These are phyloP conservation scores for Pterois miles DNA, from an alignment of 2,797 vertebrate species.

Conservation along the genomic window DNA sequence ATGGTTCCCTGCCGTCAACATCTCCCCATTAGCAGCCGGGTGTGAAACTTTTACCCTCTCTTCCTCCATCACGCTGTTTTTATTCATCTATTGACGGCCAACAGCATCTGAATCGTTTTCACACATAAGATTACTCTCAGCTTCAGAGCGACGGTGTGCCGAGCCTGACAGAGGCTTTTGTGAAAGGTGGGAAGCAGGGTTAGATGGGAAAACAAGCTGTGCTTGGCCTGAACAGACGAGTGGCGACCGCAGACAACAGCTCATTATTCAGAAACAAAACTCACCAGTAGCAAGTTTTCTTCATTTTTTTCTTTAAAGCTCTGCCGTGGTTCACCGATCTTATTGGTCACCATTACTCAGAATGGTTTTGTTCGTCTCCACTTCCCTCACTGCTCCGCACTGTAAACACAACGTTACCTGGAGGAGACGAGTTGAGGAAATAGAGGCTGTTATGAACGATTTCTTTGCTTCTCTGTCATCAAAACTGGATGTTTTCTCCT, in stretches of 20 bases:
- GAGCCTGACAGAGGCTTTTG: slow-evolving; percentile 16
- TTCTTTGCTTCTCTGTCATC: background rate
- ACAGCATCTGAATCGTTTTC: slow-evolving; percentile 23
- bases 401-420: background rate
- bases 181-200: slow-evolving; percentile 5
- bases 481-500: background rate
- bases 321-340: background rate
- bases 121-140: slow-evolving; percentile 36
- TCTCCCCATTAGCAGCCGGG: slow-evolving; percentile 33
- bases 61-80: slow-evolving; percentile 14
- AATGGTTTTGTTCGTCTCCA: background rate
- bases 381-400: background rate
- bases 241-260: background rate
- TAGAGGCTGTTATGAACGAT: background rate
- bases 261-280: slow-evolving; percentile 24
- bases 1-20: slow-evolving; percentile 19
- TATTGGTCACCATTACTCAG: background rate
- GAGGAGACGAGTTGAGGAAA: background rate
- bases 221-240: background rate
- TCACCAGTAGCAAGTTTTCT: too few species aligned
- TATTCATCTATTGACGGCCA: slow-evolving; percentile 5
- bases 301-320: background rate
- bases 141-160: background rate
- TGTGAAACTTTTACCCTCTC: slow-evolving; percentile 18
- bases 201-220: background rate